Evolutionary conservation across 1,140 invertebrate species (phyloP), one percentile per base, ranked within the genome.

Genomic region (Geopemphigus sp.): DNA sequence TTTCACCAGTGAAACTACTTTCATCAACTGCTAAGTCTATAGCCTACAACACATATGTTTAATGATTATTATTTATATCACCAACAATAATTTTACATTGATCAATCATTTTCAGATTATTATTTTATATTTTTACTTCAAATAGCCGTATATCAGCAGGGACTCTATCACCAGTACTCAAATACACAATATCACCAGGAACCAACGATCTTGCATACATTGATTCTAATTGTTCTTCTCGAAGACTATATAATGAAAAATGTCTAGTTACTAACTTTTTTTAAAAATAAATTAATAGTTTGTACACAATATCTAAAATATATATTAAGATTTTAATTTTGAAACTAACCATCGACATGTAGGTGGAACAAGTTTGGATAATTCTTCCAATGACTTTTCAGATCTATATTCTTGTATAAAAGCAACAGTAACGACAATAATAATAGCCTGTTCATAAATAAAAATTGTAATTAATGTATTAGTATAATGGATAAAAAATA

Each of bases 371-470:
- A 99, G 88, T 88, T 99, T 99, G 82, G 95, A 98, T n/a, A 99
- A 87, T 87, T 98, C 97, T 86, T 99, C 93, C 12, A 99, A 86
- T n/a, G 97, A 98, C 87, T 99, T 98, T 87, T 99, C 98, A n/a
- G 98, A 99, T 82, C 97, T 90, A 87, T 98, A 98, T 88, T 99
- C 98, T 89, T 98, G 97, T 81, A 99, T 93, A 88, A 99, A 99
- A 63, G 97, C 98, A 32, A 99, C 98, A 3, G 98, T 98, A 45
- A 99, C 97, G 32, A 99, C 98, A 85, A 99, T 99, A 78, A 94
- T 88, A 82, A 95, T 94, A 45, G 94, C 94, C 89, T 92, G 84
- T 17, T 50, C 86, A 86, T 59, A 24, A 73, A 61, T 22, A 45
- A 29, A 54, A 26, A 59, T 26, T 59, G n/a, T 56, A 56, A 39